Base-by-base conservation (phyloP, 2,113 vertebrate genomes). In the Malurus melanocephalus region DNA sequence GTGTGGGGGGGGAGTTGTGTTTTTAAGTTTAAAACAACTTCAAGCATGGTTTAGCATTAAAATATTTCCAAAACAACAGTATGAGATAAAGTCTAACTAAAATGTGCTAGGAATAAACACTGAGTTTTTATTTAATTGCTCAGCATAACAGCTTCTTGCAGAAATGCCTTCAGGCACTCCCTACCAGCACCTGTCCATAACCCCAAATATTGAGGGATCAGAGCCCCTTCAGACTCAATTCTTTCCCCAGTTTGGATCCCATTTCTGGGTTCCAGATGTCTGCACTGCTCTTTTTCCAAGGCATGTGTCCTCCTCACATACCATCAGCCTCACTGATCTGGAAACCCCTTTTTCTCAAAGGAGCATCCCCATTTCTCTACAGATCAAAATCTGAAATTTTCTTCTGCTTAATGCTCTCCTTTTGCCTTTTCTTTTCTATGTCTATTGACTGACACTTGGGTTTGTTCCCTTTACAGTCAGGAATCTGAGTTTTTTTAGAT, bases 301-400 rank as follows among this genome's bases (percentile, higher is more conserved):
- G 19, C 24, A 24, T 8, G 4, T 6, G 2, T 45, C 6, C 27
- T 15, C 3, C 7, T 3, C 5, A 0, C 13, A 5, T 1, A 12
- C 9, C 26, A 11, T 45, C 67, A 71, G 26, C 43, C 28, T 23
- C 18, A 2, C 1, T 2, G 1, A 46, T 14, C 42, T 77, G 52
- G 16, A 65, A 86, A 35, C 1, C 8, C 13, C 22, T 16, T 73
- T 65, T 11, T 28, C 45, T 55, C 33, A 33, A 23, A 12, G 2
- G 10, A 42, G 10, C 43, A 38, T 22, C 68, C 26, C 19, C 28
- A 16, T 57, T 59, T 43, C 43, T 72, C 49, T 24, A 14, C 1
- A 3, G 35, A 38, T 40, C 45, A 71, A 51, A 59, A n/a, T 45
- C 11, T 1, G 19, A 26, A 17, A 38, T 61, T 83, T 80, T 10